Evolutionary conservation across 2,888 invertebrate genomes (phyloP), one percentile per base, ranked within the genome.

Genomic region (Gastrophysa polygoni): DNA sequence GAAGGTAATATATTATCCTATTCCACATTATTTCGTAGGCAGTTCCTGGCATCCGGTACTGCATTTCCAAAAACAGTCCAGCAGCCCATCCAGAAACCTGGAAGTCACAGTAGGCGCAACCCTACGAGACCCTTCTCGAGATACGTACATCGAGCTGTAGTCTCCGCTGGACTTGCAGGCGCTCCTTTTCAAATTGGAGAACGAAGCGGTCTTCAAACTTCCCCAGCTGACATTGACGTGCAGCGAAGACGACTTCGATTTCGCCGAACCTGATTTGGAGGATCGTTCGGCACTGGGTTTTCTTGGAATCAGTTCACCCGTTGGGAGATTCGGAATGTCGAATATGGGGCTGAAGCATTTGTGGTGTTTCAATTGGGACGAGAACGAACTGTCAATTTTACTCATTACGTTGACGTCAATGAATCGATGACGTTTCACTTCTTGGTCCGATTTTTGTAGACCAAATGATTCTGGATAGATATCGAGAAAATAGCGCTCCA

Each of bases 21-120:
- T 32, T 32, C 32, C 11, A 32, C 32, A 32, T 46, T 32, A 63
- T 34, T 63, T 59, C 1, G 64, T 57, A 0, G 71, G 71, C 49
- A 71, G 43, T 47, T 68, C 61, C 58, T 68, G 68, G 48, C 71
- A 71, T 29, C 68, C 71, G 11, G 66, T 32, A 18, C 69, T 71
- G 54, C 69, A 69, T 58, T 71, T 71, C 71, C 71, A 71, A 32
- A 71, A 65, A 51, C 64, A 63, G 18, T 64, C 64, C 24, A 61
- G 49, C 11, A 71, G 52, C 68, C 69, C 67, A 50, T 71, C 71
- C 58, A 71, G 59, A 47, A 71, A 66, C 57, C 48, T 67, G 0
- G 64, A 49, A 2, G 60, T 50, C 1, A 47, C 43, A 1, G 63
- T 56, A 10, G 56, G 28, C 1, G 43, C 16, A 14, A 56, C 32